Conservation (phyloP, 2,797 vertebrate genomes). For the Capromys pilorides region DNA sequence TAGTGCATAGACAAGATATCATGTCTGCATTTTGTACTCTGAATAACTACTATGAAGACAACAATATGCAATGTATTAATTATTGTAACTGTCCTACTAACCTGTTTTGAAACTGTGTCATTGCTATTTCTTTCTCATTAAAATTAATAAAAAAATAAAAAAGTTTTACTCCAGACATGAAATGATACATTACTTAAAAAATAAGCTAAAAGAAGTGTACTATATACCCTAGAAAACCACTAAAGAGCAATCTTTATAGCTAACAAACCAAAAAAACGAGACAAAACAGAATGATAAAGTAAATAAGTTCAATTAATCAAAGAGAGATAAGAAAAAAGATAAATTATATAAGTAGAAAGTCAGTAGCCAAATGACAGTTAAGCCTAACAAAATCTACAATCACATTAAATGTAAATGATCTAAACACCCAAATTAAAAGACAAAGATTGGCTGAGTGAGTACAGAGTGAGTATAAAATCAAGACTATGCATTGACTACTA, state of each 20-base stretch:
- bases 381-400: conserved; percentile 22
- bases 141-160: no score
- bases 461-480: background rate
- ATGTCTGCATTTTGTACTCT: no score
- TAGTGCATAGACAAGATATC: no score
- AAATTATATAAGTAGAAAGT: background rate
- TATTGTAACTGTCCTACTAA: no score
- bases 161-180: conserved; percentile 6
- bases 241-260: background rate
- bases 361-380: conserved; percentile 16
- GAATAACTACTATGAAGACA: no score
- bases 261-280: background rate
- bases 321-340: background rate
- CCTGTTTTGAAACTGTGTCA: no score
- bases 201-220: background rate
- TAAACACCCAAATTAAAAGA: conserved; percentile 43
- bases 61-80: no score
- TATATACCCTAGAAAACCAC: background rate
- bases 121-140: no score
- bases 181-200: conserved; percentile 1
- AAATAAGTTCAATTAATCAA: background rate
- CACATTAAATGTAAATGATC: conserved; percentile 51
- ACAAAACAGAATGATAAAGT: background rate
- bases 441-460: conserved; percentile 7
- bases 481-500: conserved; percentile 13